Evolutionary conservation across 2,113 vertebrate species (phyloP).

Genomic region (Protobothrops mucrosquamatus): DNA sequence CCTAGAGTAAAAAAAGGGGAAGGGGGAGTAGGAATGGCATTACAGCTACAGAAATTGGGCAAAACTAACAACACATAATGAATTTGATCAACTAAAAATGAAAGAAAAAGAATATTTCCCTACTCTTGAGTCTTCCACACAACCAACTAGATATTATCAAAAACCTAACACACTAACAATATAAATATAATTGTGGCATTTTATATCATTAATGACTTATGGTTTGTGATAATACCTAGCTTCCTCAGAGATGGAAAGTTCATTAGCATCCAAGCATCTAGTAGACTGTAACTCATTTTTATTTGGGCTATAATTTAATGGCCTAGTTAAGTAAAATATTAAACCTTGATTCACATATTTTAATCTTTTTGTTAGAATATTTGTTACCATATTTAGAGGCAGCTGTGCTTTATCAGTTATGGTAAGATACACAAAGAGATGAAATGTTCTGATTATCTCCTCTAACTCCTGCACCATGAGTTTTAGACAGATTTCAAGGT

Average conservation of each 20-base stretch:
- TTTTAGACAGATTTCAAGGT: background rate
- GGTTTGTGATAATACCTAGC: background rate
- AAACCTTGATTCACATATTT: background rate
- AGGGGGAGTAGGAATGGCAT: background rate
- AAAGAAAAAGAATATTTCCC: background rate
- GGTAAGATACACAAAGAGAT: background rate
- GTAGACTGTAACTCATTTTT: background rate
- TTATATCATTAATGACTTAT: background rate
- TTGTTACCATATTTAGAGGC: background rate
- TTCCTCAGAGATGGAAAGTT: background rate
- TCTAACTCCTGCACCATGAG: background rate
- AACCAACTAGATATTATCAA: background rate
- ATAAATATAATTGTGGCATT: background rate
- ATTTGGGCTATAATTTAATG: background rate
- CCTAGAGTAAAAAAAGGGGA: slow-evolving; percentile 64
- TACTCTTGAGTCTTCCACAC: background rate
- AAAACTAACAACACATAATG: background rate
- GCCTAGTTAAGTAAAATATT: background rate
- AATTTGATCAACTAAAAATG: background rate
- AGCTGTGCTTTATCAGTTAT: background rate
- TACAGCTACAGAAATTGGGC: background rate
- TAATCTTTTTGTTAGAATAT: background rate
- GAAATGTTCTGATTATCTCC: background rate
- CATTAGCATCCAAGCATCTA: background rate
- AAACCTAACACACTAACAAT: background rate